Percentiles rank a stretch among this genome's conserved stretches.
Evolutionary conservation across 2,888 invertebrate species (phyloP).

Genomic region (Pachymerium ferrugineum): DNA sequence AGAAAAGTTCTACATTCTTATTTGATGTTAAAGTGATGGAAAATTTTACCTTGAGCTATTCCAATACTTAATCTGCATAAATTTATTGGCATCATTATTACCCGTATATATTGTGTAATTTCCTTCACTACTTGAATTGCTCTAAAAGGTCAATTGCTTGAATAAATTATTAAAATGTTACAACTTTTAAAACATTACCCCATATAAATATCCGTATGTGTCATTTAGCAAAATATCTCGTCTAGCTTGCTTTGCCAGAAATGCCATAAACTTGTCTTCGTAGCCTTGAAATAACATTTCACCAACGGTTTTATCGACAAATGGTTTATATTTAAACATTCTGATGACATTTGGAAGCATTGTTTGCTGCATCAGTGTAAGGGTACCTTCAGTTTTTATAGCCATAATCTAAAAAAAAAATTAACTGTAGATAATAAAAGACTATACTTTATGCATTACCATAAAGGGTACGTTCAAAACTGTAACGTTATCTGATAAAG

Average conservation of each 20-base stretch:
- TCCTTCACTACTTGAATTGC: conserved; percentile 35
- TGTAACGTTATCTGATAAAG: conserved; percentile 63
- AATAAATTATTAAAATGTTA: too few relatives aligned
- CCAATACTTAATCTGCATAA: conserved; percentile 20
- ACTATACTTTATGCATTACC: conserved; percentile 54
- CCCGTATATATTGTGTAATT: conserved; percentile 33
- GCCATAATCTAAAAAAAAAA: neutral
- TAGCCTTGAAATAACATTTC: conserved; percentile 77
- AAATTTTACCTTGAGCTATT: neutral
- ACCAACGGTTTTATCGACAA: conserved; percentile 58
- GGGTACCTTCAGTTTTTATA: conserved; percentile 36
- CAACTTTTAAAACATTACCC: conserved; percentile 24
- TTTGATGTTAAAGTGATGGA: too few relatives aligned
- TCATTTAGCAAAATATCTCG: conserved; percentile 33
- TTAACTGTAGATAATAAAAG: neutral
- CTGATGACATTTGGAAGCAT: conserved; percentile 12
- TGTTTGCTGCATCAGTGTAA: neutral
- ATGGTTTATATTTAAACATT: conserved; percentile 40
- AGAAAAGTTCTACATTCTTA: too few relatives aligned
- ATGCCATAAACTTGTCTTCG: conserved; percentile 61
- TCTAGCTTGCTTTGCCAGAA: conserved; percentile 17
- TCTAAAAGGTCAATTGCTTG: neutral
- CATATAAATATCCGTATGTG: conserved; percentile 35
- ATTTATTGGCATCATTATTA: conserved; percentile 37
- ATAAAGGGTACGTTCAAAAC: conserved; percentile 71